These are phyloP conservation scores for Semotilus atromaculatus DNA, from an alignment of 2,797 vertebrate genomes.

Conservation along the genomic window DNA sequence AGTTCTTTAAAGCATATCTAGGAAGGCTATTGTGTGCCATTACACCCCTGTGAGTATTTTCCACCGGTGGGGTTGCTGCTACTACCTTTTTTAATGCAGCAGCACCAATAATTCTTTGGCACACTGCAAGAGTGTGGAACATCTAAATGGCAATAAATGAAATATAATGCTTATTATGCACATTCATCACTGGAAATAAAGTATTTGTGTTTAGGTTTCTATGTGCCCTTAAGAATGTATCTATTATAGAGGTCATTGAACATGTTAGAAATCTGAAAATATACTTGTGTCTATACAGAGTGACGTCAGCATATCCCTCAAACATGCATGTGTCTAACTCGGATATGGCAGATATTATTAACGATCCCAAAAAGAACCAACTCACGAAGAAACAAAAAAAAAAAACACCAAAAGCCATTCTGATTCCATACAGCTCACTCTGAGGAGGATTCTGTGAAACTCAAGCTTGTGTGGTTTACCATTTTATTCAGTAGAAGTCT, in stretches of 20 bases:
- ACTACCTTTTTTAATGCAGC: neutral
- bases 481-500: slow-evolving; percentile 39
- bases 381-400: neutral
- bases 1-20: slow-evolving; percentile 15
- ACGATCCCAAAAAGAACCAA: slow-evolving; percentile 3
- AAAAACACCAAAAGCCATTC: slow-evolving; percentile 24
- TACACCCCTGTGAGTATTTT: slow-evolving; percentile 20
- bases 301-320: neutral
- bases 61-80: neutral
- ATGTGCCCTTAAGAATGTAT: neutral
- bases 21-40: slow-evolving; percentile 23
- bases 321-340: neutral
- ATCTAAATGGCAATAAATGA: slow-evolving; percentile 25
- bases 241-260: neutral
- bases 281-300: neutral
- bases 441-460: slow-evolving; percentile 58
- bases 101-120: slow-evolving; percentile 1
- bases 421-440: slow-evolving; percentile 7
- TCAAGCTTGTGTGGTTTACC: slow-evolving; percentile 64
- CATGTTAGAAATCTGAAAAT: neutral
- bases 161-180: neutral
- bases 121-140: neutral
- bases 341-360: neutral
- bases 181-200: slow-evolving; percentile 17
- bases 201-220: neutral